Evolutionary conservation across 35 echinoderm and acorn worm species (phyloP).

Genomic region (Hemicentrotus pulcherrimus): DNA sequence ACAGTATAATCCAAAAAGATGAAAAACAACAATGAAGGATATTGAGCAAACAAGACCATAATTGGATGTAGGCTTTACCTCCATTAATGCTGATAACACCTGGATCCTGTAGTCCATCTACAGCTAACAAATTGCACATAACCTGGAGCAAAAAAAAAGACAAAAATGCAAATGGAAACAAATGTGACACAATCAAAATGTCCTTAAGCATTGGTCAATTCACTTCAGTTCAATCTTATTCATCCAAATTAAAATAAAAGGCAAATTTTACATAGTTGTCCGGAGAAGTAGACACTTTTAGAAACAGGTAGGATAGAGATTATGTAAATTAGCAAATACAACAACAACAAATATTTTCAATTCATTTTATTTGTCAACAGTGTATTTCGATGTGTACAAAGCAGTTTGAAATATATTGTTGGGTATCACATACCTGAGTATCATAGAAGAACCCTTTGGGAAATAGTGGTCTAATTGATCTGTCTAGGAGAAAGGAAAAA

Average conservation of each 20-base stretch:
- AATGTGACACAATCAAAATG: background rate
- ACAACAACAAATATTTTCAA: no score
- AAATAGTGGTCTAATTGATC: slow-evolving; percentile 90
- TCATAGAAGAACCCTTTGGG: slow-evolving; percentile 95
- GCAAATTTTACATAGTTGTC: no score
- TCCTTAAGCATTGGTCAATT: background rate
- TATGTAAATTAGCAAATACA: no score
- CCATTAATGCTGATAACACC: slow-evolving; percentile 88
- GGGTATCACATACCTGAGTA: slow-evolving; percentile 80
- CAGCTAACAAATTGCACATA: slow-evolving; percentile 91
- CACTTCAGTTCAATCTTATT: background rate
- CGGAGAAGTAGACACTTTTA: no score
- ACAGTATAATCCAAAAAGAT: no score
- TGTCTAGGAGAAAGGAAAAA: slow-evolving; percentile 57
- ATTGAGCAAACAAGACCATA: background rate
- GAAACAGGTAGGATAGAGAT: no score
- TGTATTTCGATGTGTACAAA: no score
- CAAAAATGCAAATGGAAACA: background rate
- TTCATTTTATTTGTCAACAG: no score
- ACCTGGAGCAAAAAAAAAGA: slow-evolving; percentile 47
- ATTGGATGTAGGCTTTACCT: slow-evolving; percentile 49
- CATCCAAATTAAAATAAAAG: no score
- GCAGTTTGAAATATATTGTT: background rate
- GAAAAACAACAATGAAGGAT: background rate
- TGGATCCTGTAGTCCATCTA: slow-evolving; percentile 88